phyloP scores from a whole-genome alignment of 2,113 vertebrate species.

The Mixornis gularis region DNA sequence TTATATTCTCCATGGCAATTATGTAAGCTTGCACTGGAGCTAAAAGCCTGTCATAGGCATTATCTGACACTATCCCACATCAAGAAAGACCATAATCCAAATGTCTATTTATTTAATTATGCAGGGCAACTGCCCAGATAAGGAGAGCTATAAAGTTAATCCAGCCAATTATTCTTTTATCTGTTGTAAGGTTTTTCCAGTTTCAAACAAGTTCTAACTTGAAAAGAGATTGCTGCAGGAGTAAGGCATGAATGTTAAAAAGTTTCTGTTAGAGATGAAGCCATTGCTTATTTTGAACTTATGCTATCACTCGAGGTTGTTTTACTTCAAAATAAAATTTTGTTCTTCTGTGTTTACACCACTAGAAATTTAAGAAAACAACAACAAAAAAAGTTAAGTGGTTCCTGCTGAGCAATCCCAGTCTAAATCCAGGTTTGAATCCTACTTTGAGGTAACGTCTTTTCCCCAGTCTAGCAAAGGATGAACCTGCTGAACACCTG shows the following conservation, averaged over 20 bases:
- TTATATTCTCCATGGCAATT: conserved; percentile 9
- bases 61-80: conserved; percentile 41
- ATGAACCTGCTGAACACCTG: not conserved
- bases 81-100: conserved; percentile 31
- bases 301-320: not conserved
- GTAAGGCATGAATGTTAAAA: not conserved
- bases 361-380: not conserved
- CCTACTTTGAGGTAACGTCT: not conserved
- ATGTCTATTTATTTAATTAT: conserved; percentile 60
- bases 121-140: conserved; percentile 54
- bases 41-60: conserved; percentile 8
- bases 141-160: conserved; percentile 58
- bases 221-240: not conserved
- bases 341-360: not conserved
- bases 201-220: conserved; percentile 42
- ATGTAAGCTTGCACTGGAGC: not conserved
- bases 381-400: not conserved
- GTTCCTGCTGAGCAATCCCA: not conserved
- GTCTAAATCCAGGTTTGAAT: not conserved
- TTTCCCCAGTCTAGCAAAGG: not conserved
- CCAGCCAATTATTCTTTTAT: conserved; percentile 47
- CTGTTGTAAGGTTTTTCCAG: conserved; percentile 15
- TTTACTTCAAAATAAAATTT: not conserved
- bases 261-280: not conserved
- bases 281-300: not conserved